phyloP scores from a whole-genome alignment of 2,888 invertebrate species.

The Griposia aprilina region DNA sequence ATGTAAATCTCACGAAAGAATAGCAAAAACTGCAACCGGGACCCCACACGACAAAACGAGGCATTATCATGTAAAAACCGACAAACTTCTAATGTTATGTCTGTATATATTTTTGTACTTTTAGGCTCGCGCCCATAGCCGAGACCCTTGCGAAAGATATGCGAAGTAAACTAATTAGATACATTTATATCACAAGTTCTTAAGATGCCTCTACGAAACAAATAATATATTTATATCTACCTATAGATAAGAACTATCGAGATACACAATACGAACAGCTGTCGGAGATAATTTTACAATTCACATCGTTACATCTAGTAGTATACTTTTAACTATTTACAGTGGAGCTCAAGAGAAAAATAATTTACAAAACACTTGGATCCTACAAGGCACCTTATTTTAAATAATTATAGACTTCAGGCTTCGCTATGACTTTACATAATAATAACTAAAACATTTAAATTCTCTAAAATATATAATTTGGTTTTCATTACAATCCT shows the following conservation, averaged over 20 bases:
- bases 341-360: slow-evolving; percentile 85
- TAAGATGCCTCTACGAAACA: slow-evolving; percentile 90
- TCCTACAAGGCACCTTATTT: slow-evolving; percentile 89
- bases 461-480: slow-evolving; percentile 90
- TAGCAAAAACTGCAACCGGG: slow-evolving; percentile 87
- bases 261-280: slow-evolving; percentile 81
- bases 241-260: slow-evolving; percentile 82
- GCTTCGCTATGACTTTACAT: slow-evolving; percentile 90
- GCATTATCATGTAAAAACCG: slow-evolving; percentile 86
- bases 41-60: slow-evolving; percentile 83
- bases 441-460: slow-evolving; percentile 89
- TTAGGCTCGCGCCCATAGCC: slow-evolving; percentile 73
- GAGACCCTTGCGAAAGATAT: slow-evolving; percentile 79
- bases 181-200: slow-evolving; percentile 90
- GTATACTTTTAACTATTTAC: slow-evolving; percentile 90
- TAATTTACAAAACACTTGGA: slow-evolving; percentile 88
- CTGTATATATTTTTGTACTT: slow-evolving; percentile 88
- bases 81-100: slow-evolving; percentile 86
- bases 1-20: slow-evolving; percentile 86
- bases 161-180: slow-evolving; percentile 86
- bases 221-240: slow-evolving; percentile 88
- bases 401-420: slow-evolving; percentile 89
- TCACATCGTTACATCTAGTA: slow-evolving; percentile 85
- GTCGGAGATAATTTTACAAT: slow-evolving; percentile 86
- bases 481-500: slow-evolving; percentile 90